These are phyloP conservation scores for Semnornis frantzii DNA, from an alignment of 2,113 vertebrate species.

Conservation along the genomic window DNA sequence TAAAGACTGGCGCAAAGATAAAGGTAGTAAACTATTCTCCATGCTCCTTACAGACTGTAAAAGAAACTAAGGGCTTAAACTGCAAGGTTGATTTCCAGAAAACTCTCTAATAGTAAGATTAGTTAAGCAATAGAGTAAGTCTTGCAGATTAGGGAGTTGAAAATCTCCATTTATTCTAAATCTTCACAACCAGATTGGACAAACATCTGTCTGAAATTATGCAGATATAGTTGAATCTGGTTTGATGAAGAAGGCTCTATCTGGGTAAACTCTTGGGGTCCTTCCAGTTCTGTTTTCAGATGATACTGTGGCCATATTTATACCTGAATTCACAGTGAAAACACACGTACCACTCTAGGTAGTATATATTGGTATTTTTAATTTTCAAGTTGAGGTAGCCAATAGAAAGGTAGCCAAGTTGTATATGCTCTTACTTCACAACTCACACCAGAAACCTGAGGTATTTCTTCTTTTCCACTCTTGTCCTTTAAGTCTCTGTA, in stretches of 20 bases:
- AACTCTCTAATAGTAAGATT: background rate
- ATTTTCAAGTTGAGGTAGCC: background rate
- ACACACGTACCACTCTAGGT: background rate
- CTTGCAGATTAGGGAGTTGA: background rate
- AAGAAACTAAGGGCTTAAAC: background rate
- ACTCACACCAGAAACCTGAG: background rate
- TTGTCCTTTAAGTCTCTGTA: background rate
- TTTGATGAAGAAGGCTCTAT: background rate
- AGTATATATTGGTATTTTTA: background rate
- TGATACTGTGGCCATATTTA: background rate
- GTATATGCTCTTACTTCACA: background rate
- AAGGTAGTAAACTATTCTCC: background rate
- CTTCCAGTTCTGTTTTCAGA: background rate
- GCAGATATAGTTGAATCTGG: background rate
- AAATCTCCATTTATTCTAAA: background rate
- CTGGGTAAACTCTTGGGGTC: background rate
- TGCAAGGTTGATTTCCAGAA: background rate
- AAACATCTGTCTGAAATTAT: background rate
- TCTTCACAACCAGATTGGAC: background rate
- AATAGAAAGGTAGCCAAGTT: too few relatives aligned
- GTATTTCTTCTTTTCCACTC: background rate
- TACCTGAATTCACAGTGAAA: background rate
- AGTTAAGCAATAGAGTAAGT: background rate
- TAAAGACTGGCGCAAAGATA: slow-evolving; percentile 1
- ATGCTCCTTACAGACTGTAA: background rate